phyloP scores from a whole-genome alignment of 2,888 invertebrate genomes.

The Callyntrura sp. region DNA sequence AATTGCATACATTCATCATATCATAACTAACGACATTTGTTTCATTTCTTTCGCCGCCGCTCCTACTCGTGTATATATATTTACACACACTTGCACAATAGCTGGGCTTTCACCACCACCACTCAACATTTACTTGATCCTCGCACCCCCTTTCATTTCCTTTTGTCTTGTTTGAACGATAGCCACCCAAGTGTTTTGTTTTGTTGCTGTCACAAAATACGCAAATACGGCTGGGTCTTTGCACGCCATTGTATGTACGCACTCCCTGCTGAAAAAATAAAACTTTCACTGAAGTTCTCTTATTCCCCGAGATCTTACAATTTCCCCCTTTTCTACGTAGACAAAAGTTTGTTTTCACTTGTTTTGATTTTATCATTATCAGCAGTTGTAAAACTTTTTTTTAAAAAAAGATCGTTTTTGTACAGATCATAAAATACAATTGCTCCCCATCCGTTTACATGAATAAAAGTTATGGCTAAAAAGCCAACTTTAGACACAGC shows the following conservation, averaged over 20 bases:
- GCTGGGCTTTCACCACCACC: neutral
- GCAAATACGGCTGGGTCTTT: neutral
- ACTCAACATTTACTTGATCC: neutral
- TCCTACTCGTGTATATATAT: too few species aligned
- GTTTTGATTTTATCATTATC: neutral
- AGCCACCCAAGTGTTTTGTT: slow-evolving; percentile 1
- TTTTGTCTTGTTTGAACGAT: slow-evolving; percentile 13
- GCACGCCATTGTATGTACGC: neutral
- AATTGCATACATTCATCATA: too few species aligned
- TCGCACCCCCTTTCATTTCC: neutral
- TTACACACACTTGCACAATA: too few species aligned
- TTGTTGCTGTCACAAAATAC: slow-evolving; percentile 4
- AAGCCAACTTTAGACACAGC: neutral
- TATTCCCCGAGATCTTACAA: neutral
- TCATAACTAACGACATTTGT: too few species aligned
- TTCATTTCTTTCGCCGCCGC: too few species aligned
- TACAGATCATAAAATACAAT: slow-evolving; percentile 5
- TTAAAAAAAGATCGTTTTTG: neutral
- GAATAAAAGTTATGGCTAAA: neutral
- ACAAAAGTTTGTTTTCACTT: neutral
- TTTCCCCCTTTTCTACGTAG: neutral
- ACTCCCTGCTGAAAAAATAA: neutral
- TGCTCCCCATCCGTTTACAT: neutral
- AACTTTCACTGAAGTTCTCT: too few species aligned
- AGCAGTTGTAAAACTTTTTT: slow-evolving; percentile 4